Percentiles rank a stretch among this genome's conserved stretches.
Conservation (phyloP, 2,113 vertebrate genomes). For the Colossoma macropomum region DNA sequence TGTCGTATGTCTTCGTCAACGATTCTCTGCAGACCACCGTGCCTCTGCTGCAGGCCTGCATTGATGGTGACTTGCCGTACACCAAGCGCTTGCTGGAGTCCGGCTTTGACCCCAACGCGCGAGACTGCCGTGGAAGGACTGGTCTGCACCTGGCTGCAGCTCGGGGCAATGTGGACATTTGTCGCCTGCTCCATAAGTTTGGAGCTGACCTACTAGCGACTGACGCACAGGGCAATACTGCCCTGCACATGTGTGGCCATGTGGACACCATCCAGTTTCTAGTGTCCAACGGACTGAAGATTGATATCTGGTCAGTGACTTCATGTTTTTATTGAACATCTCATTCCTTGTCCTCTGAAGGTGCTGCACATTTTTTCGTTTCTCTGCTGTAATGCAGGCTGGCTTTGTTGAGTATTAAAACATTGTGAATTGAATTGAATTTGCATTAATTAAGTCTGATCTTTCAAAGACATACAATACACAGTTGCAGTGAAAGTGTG, state of each 20-base stretch:
- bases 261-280: conserved; percentile 89
- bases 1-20: conserved; percentile 87
- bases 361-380: too few relatives aligned
- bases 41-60: conserved; percentile 86
- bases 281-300: conserved; percentile 89
- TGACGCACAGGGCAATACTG: conserved; percentile 88
- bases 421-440: too few relatives aligned
- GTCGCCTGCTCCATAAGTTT: conserved; percentile 85
- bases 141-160: conserved; percentile 87
- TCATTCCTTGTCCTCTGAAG: background rate
- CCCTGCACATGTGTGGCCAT: conserved; percentile 87
- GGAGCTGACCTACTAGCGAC: conserved; percentile 87
- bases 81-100: conserved; percentile 85
- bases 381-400: too few relatives aligned
- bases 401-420: too few relatives aligned
- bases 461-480: too few relatives aligned
- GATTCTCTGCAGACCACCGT: conserved; percentile 84
- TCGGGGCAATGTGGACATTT: conserved; percentile 86
- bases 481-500: too few relatives aligned
- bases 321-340: too few relatives aligned
- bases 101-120: conserved; percentile 86
- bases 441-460: too few relatives aligned
- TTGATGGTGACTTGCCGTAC: conserved; percentile 85
- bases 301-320: conserved; percentile 86
- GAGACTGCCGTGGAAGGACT: conserved; percentile 84